Base-by-base conservation (phyloP, 2,113 vertebrate species). In the Echinops telfairi region DNA sequence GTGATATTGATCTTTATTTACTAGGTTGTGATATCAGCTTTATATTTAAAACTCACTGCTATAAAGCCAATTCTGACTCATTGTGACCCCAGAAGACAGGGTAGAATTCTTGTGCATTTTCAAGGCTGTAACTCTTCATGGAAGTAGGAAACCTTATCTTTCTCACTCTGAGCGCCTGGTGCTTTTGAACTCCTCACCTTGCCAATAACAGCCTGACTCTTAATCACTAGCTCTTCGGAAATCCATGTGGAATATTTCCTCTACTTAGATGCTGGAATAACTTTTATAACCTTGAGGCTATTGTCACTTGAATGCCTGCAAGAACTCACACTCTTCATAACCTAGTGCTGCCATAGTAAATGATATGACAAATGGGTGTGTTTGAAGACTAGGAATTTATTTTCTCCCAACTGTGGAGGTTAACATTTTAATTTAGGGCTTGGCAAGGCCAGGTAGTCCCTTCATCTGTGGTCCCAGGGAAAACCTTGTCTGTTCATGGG, bases 181-280 rank as follows among this genome's bases (percentile, higher is more conserved):
- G 47, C 47, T 53, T 53, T 53, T 53, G 10, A 53, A 6, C 47
- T 53, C 5, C 47, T 53, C 5, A 53, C 47, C 47, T 53, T 53
- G 47, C 12, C 47, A 53, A 11, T 53, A 53, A 9, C 10, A 53
- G 47, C 10, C 47, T 9, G 10, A 14, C 47, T 11, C 47, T 9
- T 40, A 40, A 53, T 9, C 47, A 31, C 22, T n/a, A 1, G 89
- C n/a, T 75, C 89, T 91, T 77, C 29, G 77, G 47, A 94, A 93
- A 86, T 86, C 88, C 85, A 31, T 47, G 60, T 57, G 68, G 66
- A 84, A 33, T 91, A 20, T 82, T 91, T 82, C 22, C 47, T 84
- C 36, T 2, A 57, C 62, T 89, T 29, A 38, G 68, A 36, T 12
- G 87, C 29, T 92, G 15, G 36, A 91, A n/a, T 84, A 81, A 93